Evolutionary conservation across 2,888 invertebrate species (phyloP).

Genomic region (Xestia c-nigrum): DNA sequence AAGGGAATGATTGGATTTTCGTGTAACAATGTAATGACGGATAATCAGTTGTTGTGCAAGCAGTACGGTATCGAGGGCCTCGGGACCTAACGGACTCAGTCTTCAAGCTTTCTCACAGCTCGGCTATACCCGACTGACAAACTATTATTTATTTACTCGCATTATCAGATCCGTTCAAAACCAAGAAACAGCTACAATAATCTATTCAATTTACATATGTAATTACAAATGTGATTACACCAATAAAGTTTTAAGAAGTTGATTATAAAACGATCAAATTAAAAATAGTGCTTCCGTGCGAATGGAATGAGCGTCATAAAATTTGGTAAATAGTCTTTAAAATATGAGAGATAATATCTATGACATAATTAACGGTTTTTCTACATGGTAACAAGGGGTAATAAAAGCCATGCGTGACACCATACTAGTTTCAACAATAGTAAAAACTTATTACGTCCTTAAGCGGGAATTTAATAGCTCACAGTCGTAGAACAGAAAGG

Average conservation of each 20-base stretch:
- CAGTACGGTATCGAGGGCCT: constrained; percentile 64
- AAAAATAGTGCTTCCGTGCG: constrained; percentile 61
- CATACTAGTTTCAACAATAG: constrained; percentile 51
- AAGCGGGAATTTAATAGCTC: constrained; percentile 59
- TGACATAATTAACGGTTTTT: constrained; percentile 41
- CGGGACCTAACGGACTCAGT: constrained; percentile 66
- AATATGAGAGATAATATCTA: constrained; percentile 40
- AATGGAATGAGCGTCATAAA: constrained; percentile 57
- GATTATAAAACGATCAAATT: constrained; percentile 62
- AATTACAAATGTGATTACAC: constrained; percentile 53
- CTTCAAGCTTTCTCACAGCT: constrained; percentile 55
- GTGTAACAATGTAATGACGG: constrained; percentile 67
- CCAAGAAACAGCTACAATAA: constrained; percentile 25
- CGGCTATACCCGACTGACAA: constrained; percentile 50
- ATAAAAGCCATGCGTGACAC: constrained; percentile 61
- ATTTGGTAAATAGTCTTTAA: constrained; percentile 31
- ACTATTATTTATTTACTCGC: constrained; percentile 38
- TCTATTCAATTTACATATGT: constrained; percentile 44
- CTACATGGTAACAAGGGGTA: constrained; percentile 56
- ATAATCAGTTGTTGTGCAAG: constrained; percentile 70
- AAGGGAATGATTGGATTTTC: constrained; percentile 62
- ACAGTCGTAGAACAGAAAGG: constrained; percentile 56
- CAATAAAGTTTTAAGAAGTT: constrained; percentile 45
- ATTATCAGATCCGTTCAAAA: constrained; percentile 16
- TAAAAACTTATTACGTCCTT: constrained; percentile 65